These are phyloP conservation scores for Tautogolabrus adspersus DNA, from an alignment of 2,113 vertebrate genomes.

Conservation along the genomic window DNA sequence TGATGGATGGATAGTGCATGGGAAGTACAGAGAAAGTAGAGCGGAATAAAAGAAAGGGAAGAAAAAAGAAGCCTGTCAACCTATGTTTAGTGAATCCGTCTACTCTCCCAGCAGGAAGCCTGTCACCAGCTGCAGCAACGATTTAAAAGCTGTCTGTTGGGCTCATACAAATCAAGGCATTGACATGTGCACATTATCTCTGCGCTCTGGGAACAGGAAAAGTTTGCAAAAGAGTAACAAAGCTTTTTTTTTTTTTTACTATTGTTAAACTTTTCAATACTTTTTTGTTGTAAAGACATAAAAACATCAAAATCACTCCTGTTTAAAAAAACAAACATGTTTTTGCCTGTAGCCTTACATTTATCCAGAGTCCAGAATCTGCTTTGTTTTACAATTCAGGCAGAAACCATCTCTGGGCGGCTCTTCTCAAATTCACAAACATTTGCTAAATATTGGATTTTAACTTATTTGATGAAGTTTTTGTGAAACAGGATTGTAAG, in stretches of 20 bases:
- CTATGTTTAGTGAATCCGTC: conserved; percentile 84
- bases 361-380: conserved; percentile 28
- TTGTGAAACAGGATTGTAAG: conserved; percentile 5
- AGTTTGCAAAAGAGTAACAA: conserved; percentile 68
- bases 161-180: conserved; percentile 80
- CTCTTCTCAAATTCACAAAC: background rate
- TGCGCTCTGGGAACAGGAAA: conserved; percentile 66
- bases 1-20: conserved; percentile 81
- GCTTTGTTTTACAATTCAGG: conserved; percentile 41
- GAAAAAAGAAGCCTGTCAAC: conserved; percentile 85
- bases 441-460: conserved; percentile 17
- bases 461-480: conserved; percentile 13
- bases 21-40: conserved; percentile 80
- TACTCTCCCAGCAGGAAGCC: conserved; percentile 78
- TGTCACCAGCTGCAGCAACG: conserved; percentile 80
- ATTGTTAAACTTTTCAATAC: conserved; percentile 71
- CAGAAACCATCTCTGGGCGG: conserved; percentile 12
- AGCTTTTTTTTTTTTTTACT: conserved; percentile 37
- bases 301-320: background rate
- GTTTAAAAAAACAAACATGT: background rate
- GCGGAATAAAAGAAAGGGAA: conserved; percentile 77
- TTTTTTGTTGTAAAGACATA: conserved; percentile 46
- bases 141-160: conserved; percentile 81
- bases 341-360: conserved; percentile 29
- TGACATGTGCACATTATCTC: conserved; percentile 82